Percentiles rank a stretch among this genome's conserved stretches.
These are phyloP conservation scores for Tyria jacobaeae DNA, from an alignment of 2,888 invertebrate species.

Conservation along the genomic window DNA sequence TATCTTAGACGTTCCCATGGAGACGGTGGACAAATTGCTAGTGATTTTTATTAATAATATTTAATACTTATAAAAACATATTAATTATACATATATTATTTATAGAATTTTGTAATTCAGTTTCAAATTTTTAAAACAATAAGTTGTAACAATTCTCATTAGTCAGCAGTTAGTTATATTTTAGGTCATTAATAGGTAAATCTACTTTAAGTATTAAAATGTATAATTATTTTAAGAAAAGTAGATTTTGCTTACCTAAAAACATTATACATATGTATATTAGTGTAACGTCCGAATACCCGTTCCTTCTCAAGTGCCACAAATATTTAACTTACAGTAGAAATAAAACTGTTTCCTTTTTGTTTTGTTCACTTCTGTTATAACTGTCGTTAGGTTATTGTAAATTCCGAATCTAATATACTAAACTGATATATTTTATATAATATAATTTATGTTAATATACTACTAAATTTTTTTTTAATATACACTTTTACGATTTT, in stretches of 20 bases:
- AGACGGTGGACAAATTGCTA: no score
- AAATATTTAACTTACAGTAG: background rate
- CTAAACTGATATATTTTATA: background rate
- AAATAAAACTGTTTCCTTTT: background rate
- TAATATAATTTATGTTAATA: no score
- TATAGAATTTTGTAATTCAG: no score
- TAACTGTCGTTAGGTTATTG: background rate
- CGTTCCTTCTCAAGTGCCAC: constrained; percentile 14
- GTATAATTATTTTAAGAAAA: background rate
- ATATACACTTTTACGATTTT: no score
- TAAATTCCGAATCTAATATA: background rate
- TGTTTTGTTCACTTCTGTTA: background rate
- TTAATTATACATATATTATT: no score
- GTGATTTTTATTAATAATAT: no score
- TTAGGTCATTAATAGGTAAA: background rate
- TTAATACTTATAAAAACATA: no score
- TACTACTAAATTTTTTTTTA: no score
- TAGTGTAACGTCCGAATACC: background rate
- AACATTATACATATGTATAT: background rate
- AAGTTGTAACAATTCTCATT: no score
- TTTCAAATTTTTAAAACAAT: no score
- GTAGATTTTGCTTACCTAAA: background rate
- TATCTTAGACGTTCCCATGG: no score
- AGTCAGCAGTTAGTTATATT: background rate
- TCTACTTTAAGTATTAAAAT: background rate